Base-by-base conservation (phyloP, 2,888 invertebrate species). In the Gnatocerus cornutus region DNA sequence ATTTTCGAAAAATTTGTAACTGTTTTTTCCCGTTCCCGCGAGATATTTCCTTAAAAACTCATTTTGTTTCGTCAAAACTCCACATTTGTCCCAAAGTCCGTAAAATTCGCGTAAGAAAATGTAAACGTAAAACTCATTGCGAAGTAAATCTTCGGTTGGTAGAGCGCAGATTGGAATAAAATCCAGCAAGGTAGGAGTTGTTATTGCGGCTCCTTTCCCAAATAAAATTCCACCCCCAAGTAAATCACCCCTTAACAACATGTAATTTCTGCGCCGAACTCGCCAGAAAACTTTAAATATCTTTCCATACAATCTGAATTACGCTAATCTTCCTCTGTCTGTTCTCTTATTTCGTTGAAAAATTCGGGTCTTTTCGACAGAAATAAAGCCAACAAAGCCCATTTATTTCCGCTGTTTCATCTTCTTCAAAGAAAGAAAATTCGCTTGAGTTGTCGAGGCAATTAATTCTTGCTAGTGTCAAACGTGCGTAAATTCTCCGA, bases 401-500 rank as follows among this genome's bases (percentile, higher is more conserved):
- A 48, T 48, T 48, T 48, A 48, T 48, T 48, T 16, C 21, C 16
- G 48, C 16, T 8, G 48, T 10, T 48, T 43, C 12, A 43, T 43
- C 43, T 43, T 12, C 48, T 48, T 48, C 48, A 10, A 43, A 10
- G 43, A 43, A 43, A 37, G 9, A 37, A 37, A 37, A 37, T 37
- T 37, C 37, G 37, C 37, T 8, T n/a, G 37, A 37, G 37, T 37
- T 12, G 7, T 52, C 52, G 30, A 52, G 30, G 9, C 52, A 48
- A 48, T 33, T 33, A 52, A 52, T 33, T 52, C 52, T 33, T 33
- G 30, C 6, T 12, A 30, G 52, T 52, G 52, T 52, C 52, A 52
- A 52, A 52, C 52, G 52, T 52, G 52, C 52, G 52, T 52, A 16
- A 39, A 41, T 55, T 55, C 21, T n/a, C 41, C 41, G 55, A 55